These are phyloP conservation scores for Muricea muricata DNA, from an alignment of 92 coral and sea anemone species.

Conservation along the genomic window DNA sequence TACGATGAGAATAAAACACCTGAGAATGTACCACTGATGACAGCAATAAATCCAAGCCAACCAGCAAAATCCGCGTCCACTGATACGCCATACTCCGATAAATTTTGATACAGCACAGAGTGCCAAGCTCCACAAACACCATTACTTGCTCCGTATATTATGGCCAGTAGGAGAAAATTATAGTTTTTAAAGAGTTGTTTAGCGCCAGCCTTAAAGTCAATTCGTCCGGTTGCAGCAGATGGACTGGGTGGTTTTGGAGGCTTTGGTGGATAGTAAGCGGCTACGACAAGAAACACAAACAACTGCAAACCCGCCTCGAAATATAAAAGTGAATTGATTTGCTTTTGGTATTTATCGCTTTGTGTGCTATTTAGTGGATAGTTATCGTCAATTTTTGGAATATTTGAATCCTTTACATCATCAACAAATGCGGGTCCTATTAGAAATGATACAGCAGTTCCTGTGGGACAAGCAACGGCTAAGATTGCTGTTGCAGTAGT, in stretches of 20 bases:
- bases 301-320: no score
- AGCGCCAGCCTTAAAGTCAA: no score
- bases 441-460: slow-evolving; percentile 91
- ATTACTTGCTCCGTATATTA: no score
- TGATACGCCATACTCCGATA: slow-evolving; percentile 76
- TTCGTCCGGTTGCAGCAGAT: slow-evolving; percentile 83
- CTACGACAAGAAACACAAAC: no score
- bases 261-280: slow-evolving; percentile 84
- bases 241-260: slow-evolving; percentile 93
- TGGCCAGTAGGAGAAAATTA: no score
- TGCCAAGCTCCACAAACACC: no score
- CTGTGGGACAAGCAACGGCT: slow-evolving; percentile 80
- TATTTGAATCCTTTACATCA: slow-evolving; percentile 76
- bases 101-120: slow-evolving; percentile 89
- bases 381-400: slow-evolving; percentile 56
- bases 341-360: no score
- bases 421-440: no score
- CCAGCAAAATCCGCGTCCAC: slow-evolving; percentile 91
- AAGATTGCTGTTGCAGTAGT: slow-evolving; percentile 96
- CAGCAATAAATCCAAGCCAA: slow-evolving; percentile 92
- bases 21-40: slow-evolving; percentile 81
- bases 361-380: slow-evolving; percentile 1
- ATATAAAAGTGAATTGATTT: no score
- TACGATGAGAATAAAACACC: no score
- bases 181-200: slow-evolving; percentile 74